Evolutionary conservation across 2,797 vertebrate species (phyloP), one percentile per base, ranked within the genome.

Genomic region (Apogon hyalosoma): DNA sequence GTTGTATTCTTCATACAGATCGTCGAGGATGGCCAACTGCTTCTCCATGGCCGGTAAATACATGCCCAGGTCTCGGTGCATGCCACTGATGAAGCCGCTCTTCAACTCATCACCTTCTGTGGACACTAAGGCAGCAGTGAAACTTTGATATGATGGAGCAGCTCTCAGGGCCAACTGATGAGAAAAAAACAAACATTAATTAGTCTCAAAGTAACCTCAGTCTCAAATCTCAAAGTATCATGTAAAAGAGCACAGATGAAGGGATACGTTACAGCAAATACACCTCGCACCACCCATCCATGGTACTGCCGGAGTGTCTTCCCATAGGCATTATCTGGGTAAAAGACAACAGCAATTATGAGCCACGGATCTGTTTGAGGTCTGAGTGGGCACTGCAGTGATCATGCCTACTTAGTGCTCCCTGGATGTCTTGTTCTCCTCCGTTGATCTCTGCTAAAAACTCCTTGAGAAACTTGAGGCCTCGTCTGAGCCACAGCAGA

Each of bases 201-300:
- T 3, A 0, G 58, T 82, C 21, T 79, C 10, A 2, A 43, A 15
- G 11, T 39, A 24, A 55, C 13, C 50, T 57, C 19, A 6, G 24
- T 28, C 33, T 33, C 31, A 19, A 38, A 31, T 31, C 4, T 2
- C 7, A 46, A 36, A 4, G 28, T 16, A 57, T 58, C 12, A 12
- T 2, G 6, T 50, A 7, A 47, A 24, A 39, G 12, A 28, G 16
- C 2, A 36, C 33, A 36, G 33, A 36, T 36, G 11, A 14, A 59
- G 36, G 39, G 72, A 71, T 3, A 96, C 98, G 89, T 28, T 77
- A 99, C 98, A 1, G 98, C 98, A 88, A 99, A 99, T 45, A 99
- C 97, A 0, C 98, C 97, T 1, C 98, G 94, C 46, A 99, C 95
- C 18, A 99, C 98, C 98, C 98, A 99, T 58, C 98, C 97, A 0